A percentile compares a stretch with the other conserved stretches of the same genome.
These are phyloP conservation scores for Aselliscus stoliczkanus DNA, from an alignment of 2,797 vertebrate species.

Conservation along the genomic window DNA sequence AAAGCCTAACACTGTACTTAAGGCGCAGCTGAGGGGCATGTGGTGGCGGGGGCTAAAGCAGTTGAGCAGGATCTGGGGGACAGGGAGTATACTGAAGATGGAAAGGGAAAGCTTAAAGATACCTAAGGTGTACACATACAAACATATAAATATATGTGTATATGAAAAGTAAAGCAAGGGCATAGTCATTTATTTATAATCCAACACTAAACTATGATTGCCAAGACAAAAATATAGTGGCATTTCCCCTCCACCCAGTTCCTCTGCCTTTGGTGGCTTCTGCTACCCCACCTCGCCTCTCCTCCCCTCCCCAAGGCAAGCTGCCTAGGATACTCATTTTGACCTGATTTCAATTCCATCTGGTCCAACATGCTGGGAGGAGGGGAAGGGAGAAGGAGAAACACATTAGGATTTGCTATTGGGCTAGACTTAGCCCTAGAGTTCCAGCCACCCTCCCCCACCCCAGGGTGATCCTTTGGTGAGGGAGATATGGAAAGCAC, in stretches of 20 bases:
- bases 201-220: conserved; percentile 33
- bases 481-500: conserved; percentile 1
- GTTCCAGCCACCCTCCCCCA: background rate
- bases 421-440: background rate
- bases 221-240: conserved; percentile 31
- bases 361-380: conserved; percentile 52
- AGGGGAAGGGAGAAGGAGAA: conserved; percentile 18
- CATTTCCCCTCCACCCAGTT: background rate
- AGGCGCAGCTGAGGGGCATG: background rate
- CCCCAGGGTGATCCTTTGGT: background rate
- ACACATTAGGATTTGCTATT: conserved; percentile 48
- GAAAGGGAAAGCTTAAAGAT: conserved; percentile 51
- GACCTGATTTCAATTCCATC: conserved; percentile 71
- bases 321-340: conserved; percentile 57
- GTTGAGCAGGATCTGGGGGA: background rate
- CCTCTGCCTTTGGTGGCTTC: conserved; percentile 33
- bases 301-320: background rate
- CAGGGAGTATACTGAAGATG: conserved; percentile 2
- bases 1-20: conserved; percentile 53
- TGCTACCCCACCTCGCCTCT: background rate
- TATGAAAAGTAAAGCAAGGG: conserved; percentile 41
- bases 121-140: background rate
- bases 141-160: background rate
- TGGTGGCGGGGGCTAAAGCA: background rate
- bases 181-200: conserved; percentile 28